Conservation (phyloP, 2,888 invertebrate species). For the Cosmia pyralina region DNA sequence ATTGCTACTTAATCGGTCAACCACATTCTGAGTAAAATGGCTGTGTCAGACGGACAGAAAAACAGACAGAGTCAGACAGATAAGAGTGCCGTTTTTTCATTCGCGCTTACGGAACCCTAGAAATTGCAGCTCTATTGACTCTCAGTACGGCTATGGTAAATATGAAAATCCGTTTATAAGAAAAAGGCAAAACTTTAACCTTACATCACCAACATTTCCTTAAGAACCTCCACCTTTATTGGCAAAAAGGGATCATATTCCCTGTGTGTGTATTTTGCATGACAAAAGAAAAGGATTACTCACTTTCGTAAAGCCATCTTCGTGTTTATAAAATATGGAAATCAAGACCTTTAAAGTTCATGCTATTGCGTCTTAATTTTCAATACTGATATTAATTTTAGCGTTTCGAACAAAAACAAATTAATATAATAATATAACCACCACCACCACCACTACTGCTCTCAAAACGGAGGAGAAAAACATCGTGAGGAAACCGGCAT, state of each 20-base stretch:
- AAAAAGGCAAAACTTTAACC: not conserved
- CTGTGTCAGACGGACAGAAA: too few species aligned
- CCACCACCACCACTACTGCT: too few species aligned
- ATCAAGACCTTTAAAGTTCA: constrained; percentile 22
- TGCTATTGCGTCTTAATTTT: not conserved
- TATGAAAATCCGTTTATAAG: not conserved
- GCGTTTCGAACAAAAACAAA: not conserved
- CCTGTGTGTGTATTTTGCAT: constrained; percentile 32
- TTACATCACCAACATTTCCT: not conserved
- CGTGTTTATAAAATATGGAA: constrained; percentile 35
- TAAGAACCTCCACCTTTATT: not conserved
- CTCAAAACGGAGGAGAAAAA: too few species aligned
- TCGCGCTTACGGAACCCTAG: too few species aligned
- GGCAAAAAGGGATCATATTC: constrained; percentile 13
- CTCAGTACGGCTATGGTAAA: too few species aligned
- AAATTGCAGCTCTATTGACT: not conserved
- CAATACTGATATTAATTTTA: not conserved
- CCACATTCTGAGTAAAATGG: too few species aligned
- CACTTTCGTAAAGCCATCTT: constrained; percentile 13
- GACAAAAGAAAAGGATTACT: constrained; percentile 22
- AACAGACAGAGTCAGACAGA: too few species aligned
- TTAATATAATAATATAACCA: not conserved
- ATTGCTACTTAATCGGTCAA: too few species aligned
- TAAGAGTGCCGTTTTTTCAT: too few species aligned
- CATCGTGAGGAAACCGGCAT: too few species aligned